Evolutionary conservation across 2,888 invertebrate genomes (phyloP).

Genomic region (Eristalis intricaria): DNA sequence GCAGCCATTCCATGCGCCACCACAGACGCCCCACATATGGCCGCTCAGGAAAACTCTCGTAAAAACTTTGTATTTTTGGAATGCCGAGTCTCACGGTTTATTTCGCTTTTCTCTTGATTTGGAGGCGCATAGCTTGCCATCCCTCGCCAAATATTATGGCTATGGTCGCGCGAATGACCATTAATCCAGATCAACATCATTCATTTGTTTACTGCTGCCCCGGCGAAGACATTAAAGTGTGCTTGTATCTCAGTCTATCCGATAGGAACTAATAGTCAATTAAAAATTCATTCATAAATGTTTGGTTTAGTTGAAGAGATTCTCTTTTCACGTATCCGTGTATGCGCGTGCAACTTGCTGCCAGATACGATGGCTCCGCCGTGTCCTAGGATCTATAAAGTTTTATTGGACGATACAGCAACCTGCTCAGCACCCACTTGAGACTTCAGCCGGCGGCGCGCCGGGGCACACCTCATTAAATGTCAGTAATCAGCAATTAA

Average conservation of each 20-base stretch:
- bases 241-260: no score
- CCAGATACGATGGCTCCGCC: not conserved
- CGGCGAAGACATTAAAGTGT: not conserved
- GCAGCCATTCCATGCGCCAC: not conserved
- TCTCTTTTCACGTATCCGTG: not conserved
- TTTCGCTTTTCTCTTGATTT: not conserved
- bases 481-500: conserved; percentile 15
- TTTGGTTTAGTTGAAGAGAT: not conserved
- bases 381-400: not conserved
- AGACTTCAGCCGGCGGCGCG: not conserved
- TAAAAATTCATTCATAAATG: not conserved
- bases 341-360: not conserved
- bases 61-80: not conserved
- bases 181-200: not conserved
- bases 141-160: not conserved
- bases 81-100: not conserved
- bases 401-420: not conserved
- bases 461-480: not conserved
- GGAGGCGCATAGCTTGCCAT: not conserved
- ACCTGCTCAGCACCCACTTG: conserved; percentile 3
- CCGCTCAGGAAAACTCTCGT: not conserved
- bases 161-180: not conserved
- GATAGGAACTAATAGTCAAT: not conserved
- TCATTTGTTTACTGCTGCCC: not conserved
- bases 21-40: not conserved